phyloP scores from a whole-genome alignment of 1,140 invertebrate genomes.

The Neodiprion lecontei region DNA sequence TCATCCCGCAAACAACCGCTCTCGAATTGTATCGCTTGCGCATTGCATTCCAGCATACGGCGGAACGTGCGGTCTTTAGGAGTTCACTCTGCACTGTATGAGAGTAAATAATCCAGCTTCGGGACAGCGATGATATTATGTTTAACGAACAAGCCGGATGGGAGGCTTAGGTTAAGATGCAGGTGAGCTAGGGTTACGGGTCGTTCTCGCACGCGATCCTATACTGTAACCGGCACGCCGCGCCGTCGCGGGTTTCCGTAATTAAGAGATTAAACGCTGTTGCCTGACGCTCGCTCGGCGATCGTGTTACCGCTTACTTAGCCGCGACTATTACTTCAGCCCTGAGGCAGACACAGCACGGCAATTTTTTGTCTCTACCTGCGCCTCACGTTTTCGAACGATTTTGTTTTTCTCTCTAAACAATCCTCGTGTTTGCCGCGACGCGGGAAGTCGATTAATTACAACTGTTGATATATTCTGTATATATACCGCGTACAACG shows the following conservation, averaged over 20 bases:
- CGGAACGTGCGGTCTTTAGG: too few relatives aligned
- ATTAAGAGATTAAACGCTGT: slow-evolving; percentile 58
- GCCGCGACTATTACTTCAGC: slow-evolving; percentile 20
- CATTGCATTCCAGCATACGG: too few relatives aligned
- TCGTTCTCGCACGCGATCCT: neutral
- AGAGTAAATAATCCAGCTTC: neutral
- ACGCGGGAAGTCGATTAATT: too few relatives aligned
- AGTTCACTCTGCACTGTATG: neutral
- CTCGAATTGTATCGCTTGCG: too few relatives aligned
- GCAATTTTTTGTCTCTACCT: neutral
- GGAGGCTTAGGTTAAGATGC: slow-evolving; percentile 38
- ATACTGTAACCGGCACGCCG: neutral
- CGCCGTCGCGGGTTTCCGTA: slow-evolving; percentile 40
- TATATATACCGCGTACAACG: too few relatives aligned
- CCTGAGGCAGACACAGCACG: slow-evolving; percentile 33
- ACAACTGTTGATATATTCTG: too few relatives aligned
- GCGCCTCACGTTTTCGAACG: neutral
- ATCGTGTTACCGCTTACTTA: slow-evolving; percentile 25
- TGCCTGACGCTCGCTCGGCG: slow-evolving; percentile 41
- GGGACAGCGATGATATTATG: slow-evolving; percentile 51
- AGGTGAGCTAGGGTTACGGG: slow-evolving; percentile 1
- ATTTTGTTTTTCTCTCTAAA: neutral
- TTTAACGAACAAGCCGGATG: slow-evolving; percentile 62
- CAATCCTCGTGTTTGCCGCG: too few relatives aligned
- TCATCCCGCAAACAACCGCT: too few relatives aligned